phyloP scores from a whole-genome alignment of 2,888 invertebrate genomes.

The Noctua janthe region DNA sequence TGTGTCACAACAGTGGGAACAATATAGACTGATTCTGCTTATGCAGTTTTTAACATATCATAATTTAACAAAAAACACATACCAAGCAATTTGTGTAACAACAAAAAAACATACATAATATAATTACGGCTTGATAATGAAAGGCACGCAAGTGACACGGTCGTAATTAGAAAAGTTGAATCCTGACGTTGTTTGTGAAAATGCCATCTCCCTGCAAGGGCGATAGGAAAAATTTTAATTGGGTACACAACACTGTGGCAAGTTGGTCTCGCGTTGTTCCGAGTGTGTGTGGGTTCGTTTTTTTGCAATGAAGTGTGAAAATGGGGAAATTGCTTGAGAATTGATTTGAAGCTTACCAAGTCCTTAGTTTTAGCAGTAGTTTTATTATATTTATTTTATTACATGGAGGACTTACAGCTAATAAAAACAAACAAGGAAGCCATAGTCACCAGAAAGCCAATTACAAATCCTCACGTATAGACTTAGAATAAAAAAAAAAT shows the following conservation, averaged over 20 bases:
- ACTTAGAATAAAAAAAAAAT: no score
- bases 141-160: slow-evolving; percentile 59
- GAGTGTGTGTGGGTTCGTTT: slow-evolving; percentile 7
- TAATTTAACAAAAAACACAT: neutral
- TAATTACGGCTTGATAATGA: slow-evolving; percentile 59
- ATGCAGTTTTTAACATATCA: neutral
- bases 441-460: no score
- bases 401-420: no score
- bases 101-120: slow-evolving; percentile 34
- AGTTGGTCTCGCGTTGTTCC: slow-evolving; percentile 42
- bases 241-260: slow-evolving; percentile 75
- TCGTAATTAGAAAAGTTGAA: slow-evolving; percentile 83
- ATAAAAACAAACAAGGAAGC: no score
- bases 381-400: no score
- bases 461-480: no score
- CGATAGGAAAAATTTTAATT: slow-evolving; percentile 79
- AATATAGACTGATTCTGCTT: no score
- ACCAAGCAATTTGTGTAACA: slow-evolving; percentile 2
- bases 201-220: slow-evolving; percentile 70
- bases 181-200: slow-evolving; percentile 71
- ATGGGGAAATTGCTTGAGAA: no score
- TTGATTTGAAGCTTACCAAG: neutral
- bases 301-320: neutral
- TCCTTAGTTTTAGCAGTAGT: neutral
- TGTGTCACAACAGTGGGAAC: no score